Conservation (phyloP, 2,797 vertebrate genomes). For the Catostomus latipinnis region DNA sequence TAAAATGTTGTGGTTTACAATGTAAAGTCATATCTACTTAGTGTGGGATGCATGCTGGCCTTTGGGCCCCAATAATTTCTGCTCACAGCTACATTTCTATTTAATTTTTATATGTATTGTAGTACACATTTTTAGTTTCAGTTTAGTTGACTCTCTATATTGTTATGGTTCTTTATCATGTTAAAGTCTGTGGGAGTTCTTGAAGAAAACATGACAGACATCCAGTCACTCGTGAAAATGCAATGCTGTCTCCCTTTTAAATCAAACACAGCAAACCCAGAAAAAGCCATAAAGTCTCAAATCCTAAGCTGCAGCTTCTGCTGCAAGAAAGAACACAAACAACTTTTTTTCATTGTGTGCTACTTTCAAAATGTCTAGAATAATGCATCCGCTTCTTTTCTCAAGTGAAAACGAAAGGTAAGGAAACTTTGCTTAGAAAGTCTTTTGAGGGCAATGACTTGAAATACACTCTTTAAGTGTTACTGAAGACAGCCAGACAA, state of each 20-base stretch:
- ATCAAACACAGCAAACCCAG: conserved; percentile 56
- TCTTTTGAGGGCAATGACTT: conserved; percentile 44
- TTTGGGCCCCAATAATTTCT: no score
- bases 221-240: conserved; percentile 62
- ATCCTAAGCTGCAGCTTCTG: conserved; percentile 45
- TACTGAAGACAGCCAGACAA: conserved; percentile 60
- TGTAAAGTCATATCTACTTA: no score
- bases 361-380: conserved; percentile 55
- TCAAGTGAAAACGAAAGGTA: conserved; percentile 55
- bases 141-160: conserved; percentile 16
- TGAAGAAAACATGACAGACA: conserved; percentile 40
- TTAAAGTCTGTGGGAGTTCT: conserved; percentile 45
- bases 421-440: conserved; percentile 56
- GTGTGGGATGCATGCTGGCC: no score
- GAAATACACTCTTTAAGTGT: conserved; percentile 55
- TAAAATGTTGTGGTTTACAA: no score
- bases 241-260: conserved; percentile 54
- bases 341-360: conserved; percentile 56
- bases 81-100: no score
- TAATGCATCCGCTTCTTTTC: conserved; percentile 60
- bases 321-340: conserved; percentile 53
- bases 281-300: conserved; percentile 52
- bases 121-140: no score
- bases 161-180: conserved; percentile 32
- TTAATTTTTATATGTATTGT: no score